Percentiles rank a stretch among this genome's conserved stretches.
These are phyloP conservation scores for Hexactinellida sp. DNA, from an alignment of 37 sponge, comb jelly and placozoan species.

Conservation along the genomic window DNA sequence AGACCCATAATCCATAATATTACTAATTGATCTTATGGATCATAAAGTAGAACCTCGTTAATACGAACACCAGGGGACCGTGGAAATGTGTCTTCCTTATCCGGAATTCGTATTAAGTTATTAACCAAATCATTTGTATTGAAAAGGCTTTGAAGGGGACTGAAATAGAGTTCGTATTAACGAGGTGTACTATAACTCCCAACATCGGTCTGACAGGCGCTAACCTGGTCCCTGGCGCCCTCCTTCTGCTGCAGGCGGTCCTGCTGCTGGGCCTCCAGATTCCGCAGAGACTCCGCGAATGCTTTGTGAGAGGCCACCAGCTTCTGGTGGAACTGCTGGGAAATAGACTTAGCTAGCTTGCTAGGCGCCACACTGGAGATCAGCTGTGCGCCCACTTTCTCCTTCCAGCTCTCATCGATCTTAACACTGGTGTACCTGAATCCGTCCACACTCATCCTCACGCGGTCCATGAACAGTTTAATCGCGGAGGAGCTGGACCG, in stretches of 20 bases:
- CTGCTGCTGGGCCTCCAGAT: slow-evolving; percentile 56
- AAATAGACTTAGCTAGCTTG: slow-evolving; percentile 65
- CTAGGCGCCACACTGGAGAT: slow-evolving; percentile 50
- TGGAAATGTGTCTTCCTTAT: no score
- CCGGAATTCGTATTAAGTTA: no score
- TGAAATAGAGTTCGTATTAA: no score
- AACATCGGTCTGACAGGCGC: no score
- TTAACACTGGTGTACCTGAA: slow-evolving; percentile 29
- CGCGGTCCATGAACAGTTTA: slow-evolving; percentile 49
- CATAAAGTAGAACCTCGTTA: no score
- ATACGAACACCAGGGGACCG: no score
- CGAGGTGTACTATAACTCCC: no score
- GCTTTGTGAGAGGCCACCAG: slow-evolving; percentile 63
- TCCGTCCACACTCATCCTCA: slow-evolving; percentile 29
- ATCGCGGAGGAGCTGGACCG: slow-evolving; percentile 65
- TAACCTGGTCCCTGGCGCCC: slow-evolving; percentile 47
- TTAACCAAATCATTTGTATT: no score
- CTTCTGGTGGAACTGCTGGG: slow-evolving; percentile 52
- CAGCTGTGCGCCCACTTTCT: slow-evolving; percentile 47
- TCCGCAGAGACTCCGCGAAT: slow-evolving; percentile 54
- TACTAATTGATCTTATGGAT: no score
- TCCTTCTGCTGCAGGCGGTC: slow-evolving; percentile 65
- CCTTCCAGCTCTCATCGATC: slow-evolving; percentile 54
- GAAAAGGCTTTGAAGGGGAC: no score
- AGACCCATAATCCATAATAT: no score